phyloP scores from a whole-genome alignment of 1,140 invertebrate genomes.

The Pomacea maculata region DNA sequence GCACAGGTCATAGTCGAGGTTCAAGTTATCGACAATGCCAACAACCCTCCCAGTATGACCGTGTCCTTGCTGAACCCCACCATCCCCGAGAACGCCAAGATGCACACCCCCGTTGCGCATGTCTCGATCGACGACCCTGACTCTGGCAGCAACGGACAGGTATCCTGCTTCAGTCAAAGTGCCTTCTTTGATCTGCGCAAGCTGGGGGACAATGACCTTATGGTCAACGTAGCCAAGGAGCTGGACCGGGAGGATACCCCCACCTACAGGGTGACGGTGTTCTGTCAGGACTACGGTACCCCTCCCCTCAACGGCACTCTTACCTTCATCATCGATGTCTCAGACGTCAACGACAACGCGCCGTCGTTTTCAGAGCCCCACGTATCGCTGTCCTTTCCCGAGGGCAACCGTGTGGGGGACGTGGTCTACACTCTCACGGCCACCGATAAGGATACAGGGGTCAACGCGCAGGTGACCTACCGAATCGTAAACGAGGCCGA shows the following conservation, averaged over 20 bases:
- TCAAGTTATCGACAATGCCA: constrained; percentile 86
- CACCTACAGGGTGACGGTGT: constrained; percentile 39
- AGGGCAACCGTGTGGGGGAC: constrained; percentile 41
- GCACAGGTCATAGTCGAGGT: constrained; percentile 73
- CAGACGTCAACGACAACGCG: constrained; percentile 94
- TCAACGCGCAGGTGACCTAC: constrained; percentile 74
- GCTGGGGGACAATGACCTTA: constrained; percentile 29
- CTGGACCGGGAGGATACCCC: constrained; percentile 40
- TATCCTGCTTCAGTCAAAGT: constrained; percentile 76
- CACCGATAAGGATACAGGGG: constrained; percentile 88
- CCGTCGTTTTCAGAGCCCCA: constrained; percentile 88
- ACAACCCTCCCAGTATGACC: constrained; percentile 86
- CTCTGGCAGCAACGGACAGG: constrained; percentile 35
- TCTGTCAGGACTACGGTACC: constrained; percentile 75
- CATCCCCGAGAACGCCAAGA: constrained; percentile 89
- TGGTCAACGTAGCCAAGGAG: constrained; percentile 29
- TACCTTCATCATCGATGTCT: constrained; percentile 85
- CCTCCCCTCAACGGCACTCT: constrained; percentile 75
- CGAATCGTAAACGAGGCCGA: constrained; percentile 41
- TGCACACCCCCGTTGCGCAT: constrained; percentile 65
- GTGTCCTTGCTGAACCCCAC: constrained; percentile 82
- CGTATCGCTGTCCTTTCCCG: constrained; percentile 61
- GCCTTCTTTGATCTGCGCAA: constrained; percentile 37
- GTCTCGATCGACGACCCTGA: constrained; percentile 38
- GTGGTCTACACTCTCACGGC: constrained; percentile 74